Percentiles rank a stretch among this genome's conserved stretches.
phyloP scores from a whole-genome alignment of 1,140 invertebrate genomes.

The Chironomus tepperi region DNA sequence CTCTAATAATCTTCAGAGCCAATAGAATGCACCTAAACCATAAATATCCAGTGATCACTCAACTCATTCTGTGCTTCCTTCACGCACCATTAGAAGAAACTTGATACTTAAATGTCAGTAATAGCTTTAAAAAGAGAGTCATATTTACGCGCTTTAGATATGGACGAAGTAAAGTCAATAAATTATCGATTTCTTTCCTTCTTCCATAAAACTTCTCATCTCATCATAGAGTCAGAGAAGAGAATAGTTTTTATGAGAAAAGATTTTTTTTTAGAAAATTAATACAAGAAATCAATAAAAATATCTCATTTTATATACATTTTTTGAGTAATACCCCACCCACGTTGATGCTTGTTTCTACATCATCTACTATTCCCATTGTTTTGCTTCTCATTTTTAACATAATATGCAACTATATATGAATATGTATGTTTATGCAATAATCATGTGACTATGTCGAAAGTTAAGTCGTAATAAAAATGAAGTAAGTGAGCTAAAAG shows the following conservation, averaged over 20 bases:
- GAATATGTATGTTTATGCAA: too few relatives aligned
- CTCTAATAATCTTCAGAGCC: too few relatives aligned
- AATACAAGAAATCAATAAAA: not conserved
- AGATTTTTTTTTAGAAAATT: too few relatives aligned
- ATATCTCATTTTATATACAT: not conserved
- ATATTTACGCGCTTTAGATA: not conserved
- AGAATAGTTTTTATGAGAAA: not conserved
- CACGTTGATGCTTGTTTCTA: not conserved
- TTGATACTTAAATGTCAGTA: not conserved
- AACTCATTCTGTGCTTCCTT: not conserved
- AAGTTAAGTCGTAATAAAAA: too few relatives aligned
- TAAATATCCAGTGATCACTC: too few relatives aligned
- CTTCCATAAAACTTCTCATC: not conserved
- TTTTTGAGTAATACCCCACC: not conserved
- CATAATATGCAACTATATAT: too few relatives aligned
- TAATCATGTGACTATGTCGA: too few relatives aligned
- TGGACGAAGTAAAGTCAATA: conserved; percentile 4
- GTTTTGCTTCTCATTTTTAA: too few relatives aligned
- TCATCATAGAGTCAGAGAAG: not conserved
- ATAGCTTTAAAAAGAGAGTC: not conserved
- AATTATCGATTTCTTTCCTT: conserved; percentile 8
- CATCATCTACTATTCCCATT: too few relatives aligned
- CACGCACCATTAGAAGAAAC: conserved; percentile 3
- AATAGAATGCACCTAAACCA: too few relatives aligned
- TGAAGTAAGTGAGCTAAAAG: too few relatives aligned